Evolutionary conservation across 2,797 vertebrate genomes (phyloP).

Genomic region (Chromobotia macracanthus): DNA sequence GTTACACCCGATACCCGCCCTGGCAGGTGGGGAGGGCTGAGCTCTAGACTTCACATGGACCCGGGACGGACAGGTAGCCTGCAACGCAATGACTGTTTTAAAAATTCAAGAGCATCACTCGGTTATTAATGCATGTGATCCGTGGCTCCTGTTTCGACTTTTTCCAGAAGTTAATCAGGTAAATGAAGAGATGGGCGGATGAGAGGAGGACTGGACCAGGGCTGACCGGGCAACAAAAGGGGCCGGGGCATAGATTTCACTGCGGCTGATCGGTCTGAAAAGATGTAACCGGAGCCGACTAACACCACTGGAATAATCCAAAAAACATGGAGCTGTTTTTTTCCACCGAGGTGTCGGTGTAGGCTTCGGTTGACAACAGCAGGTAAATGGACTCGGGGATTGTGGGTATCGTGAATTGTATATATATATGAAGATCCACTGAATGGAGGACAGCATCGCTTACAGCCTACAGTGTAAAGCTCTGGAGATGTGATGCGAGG

Average conservation of each 20-base stretch:
- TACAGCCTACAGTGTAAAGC: slow-evolving; percentile 19
- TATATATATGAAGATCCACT: slow-evolving; percentile 66
- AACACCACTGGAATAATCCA: slow-evolving; percentile 63
- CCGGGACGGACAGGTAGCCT: slow-evolving; percentile 51
- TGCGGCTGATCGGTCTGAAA: slow-evolving; percentile 70
- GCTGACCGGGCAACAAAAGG: slow-evolving; percentile 63
- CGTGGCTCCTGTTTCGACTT: slow-evolving; percentile 73
- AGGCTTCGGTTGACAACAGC: slow-evolving; percentile 77
- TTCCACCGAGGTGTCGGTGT: slow-evolving; percentile 69
- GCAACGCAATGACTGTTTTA: slow-evolving; percentile 73
- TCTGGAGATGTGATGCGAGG: slow-evolving; percentile 12
- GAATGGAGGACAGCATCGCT: slow-evolving; percentile 34
- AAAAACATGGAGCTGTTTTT: slow-evolving; percentile 74
- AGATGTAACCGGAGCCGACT: slow-evolving; percentile 73
- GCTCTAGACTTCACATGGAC: slow-evolving; percentile 61
- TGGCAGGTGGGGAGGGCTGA: slow-evolving; percentile 68
- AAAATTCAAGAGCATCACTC: slow-evolving; percentile 78
- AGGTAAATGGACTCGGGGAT: slow-evolving; percentile 78
- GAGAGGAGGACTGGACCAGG: slow-evolving; percentile 45
- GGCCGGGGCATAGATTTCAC: slow-evolving; percentile 75
- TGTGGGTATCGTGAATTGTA: slow-evolving; percentile 61
- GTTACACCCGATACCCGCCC: slow-evolving; percentile 68
- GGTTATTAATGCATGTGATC: slow-evolving; percentile 68
- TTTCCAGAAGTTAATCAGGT: slow-evolving; percentile 73
- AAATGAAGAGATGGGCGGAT: slow-evolving; percentile 66